Evolutionary conservation across 2,113 vertebrate species (phyloP), one percentile per base, ranked within the genome.

Genomic region (Apodemus sylvaticus): DNA sequence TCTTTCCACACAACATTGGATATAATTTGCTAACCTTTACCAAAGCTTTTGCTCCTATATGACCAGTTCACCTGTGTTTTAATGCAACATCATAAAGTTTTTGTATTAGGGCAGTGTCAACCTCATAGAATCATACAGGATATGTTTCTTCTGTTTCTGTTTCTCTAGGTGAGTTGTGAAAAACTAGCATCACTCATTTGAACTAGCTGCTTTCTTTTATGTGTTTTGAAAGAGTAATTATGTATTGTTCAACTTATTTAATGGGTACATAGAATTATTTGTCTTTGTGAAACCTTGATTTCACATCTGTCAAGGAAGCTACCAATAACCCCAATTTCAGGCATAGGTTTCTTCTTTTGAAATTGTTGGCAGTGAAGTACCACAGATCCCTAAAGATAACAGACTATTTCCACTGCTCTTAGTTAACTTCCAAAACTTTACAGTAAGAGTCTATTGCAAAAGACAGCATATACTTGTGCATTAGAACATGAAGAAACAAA

Each of bases 21-120:
- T 86, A 78, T 20, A 39, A 68, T 19, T 78, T 94, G 42, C 7
- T 51, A 53, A 51, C 77, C 83, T 78, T 93, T 55, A 7, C 58
- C 90, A 55, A 94, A 26, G 16, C 93, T 29, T 94, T 87, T 73
- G 4, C 34, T 87, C 82, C 70, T 90, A 34, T 42, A 93, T 95
- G 14, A 82, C 58, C 5, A 77, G 14, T 70, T 78, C 48, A 62
- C 34, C 70, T 85, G 3, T 14, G 60, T 58, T 70, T 92, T 94
- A 11, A 73, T 73, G 12, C 24, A 55, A 74, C 19, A 19, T 36
- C 53, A 93, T 89, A 39, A 74, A 24, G 20, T 62, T 94, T 89
- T 77, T 26, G 24, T 78, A 78, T 94, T 58, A 45, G 19, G 36
- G 31, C 73, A 87, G 64, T 62, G 9, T 36, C 31, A 48, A 29